Percentiles rank a stretch among this genome's conserved stretches.
Evolutionary conservation across 2,113 vertebrate species (phyloP).

Genomic region (Oryzias javanicus): DNA sequence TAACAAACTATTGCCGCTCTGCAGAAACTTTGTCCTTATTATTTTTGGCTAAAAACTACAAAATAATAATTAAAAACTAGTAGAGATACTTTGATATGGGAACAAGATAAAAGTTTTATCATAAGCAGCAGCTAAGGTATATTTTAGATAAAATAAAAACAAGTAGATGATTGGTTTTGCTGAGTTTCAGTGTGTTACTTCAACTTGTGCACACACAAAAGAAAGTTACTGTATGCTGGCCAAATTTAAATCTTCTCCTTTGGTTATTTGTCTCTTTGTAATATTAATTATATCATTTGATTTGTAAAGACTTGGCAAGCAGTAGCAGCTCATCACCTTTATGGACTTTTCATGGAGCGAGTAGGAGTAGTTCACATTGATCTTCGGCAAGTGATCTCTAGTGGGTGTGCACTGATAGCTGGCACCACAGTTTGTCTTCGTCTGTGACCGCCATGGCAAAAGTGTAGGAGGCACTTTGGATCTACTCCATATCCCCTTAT

Average conservation of each 20-base stretch:
- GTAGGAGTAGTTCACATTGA: slow-evolving; percentile 70
- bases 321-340: slow-evolving; percentile 58
- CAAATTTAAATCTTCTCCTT: slow-evolving; percentile 15
- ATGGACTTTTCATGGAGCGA: slow-evolving; percentile 60
- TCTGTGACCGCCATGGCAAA: slow-evolving; percentile 48
- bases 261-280: background rate
- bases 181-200: too few relatives aligned
- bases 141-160: too few relatives aligned
- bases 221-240: background rate
- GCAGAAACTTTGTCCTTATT: too few relatives aligned
- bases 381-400: slow-evolving; percentile 54
- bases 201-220: too few relatives aligned
- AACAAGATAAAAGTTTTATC: too few relatives aligned
- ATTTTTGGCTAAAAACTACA: too few relatives aligned
- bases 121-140: too few relatives aligned
- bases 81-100: too few relatives aligned
- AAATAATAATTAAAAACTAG: too few relatives aligned
- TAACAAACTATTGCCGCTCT: too few relatives aligned
- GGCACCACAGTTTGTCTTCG: slow-evolving; percentile 66
- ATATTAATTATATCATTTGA: slow-evolving; percentile 57
- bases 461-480: slow-evolving; percentile 62
- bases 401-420: slow-evolving; percentile 65
- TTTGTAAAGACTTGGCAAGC: slow-evolving; percentile 48
- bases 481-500: slow-evolving; percentile 63
- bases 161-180: too few relatives aligned